Conservation (phyloP, 2,888 invertebrate genomes). For the Rhopalosiphum nymphaeae region DNA sequence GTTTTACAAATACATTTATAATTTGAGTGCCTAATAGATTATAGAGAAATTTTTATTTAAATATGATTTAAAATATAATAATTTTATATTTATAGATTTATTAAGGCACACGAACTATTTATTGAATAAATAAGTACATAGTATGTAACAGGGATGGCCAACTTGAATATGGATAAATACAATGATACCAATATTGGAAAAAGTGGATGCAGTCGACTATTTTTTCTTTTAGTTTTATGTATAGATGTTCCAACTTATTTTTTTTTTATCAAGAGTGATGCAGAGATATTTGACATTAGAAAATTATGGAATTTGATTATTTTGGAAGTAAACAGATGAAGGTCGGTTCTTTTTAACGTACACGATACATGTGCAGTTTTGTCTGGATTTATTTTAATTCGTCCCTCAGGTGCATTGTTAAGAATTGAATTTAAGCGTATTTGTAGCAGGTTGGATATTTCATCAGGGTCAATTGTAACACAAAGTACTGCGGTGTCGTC, state of each 20-base stretch:
- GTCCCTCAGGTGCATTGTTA: not conserved
- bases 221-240: conserved; percentile 5
- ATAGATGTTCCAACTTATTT: no score
- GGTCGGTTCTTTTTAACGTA: not conserved
- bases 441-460: not conserved
- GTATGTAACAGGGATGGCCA: no score
- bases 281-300: not conserved
- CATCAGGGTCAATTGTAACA: not conserved
- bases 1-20: no score
- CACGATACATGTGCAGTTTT: not conserved
- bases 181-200: conserved; percentile 50
- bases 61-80: no score
- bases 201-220: conserved; percentile 37
- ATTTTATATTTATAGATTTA: no score
- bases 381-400: not conserved
- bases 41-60: no score
- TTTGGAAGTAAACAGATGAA: not conserved
- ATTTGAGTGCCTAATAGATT: no score
- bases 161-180: no score
- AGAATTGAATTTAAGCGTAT: not conserved
- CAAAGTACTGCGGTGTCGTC: not conserved
- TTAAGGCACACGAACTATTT: no score
- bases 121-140: no score
- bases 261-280: not conserved
- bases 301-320: not conserved